Evolutionary conservation across 1,140 invertebrate species (phyloP).

Genomic region (Drosophila subpulchrella): DNA sequence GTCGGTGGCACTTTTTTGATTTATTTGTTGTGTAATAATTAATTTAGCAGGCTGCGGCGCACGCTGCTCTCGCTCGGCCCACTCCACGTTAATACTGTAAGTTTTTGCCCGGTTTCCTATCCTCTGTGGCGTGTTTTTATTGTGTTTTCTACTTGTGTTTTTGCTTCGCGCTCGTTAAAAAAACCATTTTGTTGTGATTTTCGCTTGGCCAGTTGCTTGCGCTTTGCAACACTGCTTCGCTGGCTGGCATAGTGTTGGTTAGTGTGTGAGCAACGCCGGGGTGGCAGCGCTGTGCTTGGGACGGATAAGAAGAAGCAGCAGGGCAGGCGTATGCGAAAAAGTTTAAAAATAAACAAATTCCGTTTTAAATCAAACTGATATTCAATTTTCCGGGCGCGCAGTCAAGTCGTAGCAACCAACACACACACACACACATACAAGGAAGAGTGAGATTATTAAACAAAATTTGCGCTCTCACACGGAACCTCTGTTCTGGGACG

Average conservation of each 20-base stretch:
- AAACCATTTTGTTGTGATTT: conserved; percentile 41
- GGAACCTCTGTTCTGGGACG: conserved; percentile 57
- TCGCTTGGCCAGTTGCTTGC: not conserved
- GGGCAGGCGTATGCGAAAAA: conserved; percentile 45
- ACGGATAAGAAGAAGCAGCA: conserved; percentile 26
- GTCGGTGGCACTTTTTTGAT: conserved; percentile 62
- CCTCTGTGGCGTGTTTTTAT: not conserved
- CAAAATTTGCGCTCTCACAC: conserved; percentile 45
- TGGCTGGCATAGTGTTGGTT: not conserved
- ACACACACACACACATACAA: conserved; percentile 46
- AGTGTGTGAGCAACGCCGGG: not conserved
- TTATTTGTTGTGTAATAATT: conserved; percentile 84
- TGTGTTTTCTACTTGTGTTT: conserved; percentile 16
- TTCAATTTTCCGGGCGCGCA: conserved; percentile 50
- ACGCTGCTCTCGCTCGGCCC: conserved; percentile 40
- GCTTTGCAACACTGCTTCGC: conserved; percentile 7
- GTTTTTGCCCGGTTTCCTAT: conserved; percentile 9
- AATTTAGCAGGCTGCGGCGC: conserved; percentile 58
- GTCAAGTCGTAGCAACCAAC: conserved; percentile 37
- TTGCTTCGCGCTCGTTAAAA: conserved; percentile 16
- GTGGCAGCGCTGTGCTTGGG: conserved; percentile 40
- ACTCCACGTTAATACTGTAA: conserved; percentile 46
- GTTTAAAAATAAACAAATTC: conserved; percentile 76
- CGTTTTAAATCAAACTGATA: conserved; percentile 55
- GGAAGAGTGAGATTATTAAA: conserved; percentile 34